These are phyloP conservation scores for Eremophila alpestris DNA, from an alignment of 2,797 vertebrate species.

Conservation along the genomic window DNA sequence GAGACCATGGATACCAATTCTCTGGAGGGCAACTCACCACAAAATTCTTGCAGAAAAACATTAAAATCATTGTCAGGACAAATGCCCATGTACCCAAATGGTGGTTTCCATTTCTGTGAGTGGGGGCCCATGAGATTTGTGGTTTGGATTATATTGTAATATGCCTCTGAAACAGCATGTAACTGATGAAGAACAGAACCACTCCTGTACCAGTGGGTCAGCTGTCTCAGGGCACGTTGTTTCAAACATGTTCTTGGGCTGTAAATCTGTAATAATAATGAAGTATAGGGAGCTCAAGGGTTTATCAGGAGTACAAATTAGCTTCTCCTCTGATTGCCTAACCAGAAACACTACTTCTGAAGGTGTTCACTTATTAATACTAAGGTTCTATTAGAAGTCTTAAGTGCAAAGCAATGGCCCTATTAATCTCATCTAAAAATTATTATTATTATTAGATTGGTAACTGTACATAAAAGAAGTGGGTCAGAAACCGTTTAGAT, in stretches of 20 bases:
- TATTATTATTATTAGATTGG: constrained; percentile 37
- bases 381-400: constrained; percentile 50
- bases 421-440: constrained; percentile 53
- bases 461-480: constrained; percentile 53
- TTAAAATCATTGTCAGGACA: neutral
- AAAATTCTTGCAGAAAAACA: neutral
- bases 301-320: constrained; percentile 33
- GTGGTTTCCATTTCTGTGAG: neutral
- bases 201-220: neutral
- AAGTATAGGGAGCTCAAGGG: neutral
- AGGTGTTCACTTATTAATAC: constrained; percentile 48
- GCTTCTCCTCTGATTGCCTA: constrained; percentile 23
- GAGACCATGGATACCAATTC: neutral
- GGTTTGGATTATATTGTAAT: neutral
- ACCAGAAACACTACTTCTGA: constrained; percentile 32
- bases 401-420: constrained; percentile 38
- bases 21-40: neutral
- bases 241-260: constrained; percentile 12
- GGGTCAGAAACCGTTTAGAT: constrained; percentile 42
- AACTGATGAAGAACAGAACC: constrained; percentile 15
- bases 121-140: neutral
- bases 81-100: neutral
- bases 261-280: neutral
- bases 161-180: neutral
- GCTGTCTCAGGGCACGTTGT: neutral